Conservation (phyloP, 2,888 invertebrate species). For the Leuctra nigra region DNA sequence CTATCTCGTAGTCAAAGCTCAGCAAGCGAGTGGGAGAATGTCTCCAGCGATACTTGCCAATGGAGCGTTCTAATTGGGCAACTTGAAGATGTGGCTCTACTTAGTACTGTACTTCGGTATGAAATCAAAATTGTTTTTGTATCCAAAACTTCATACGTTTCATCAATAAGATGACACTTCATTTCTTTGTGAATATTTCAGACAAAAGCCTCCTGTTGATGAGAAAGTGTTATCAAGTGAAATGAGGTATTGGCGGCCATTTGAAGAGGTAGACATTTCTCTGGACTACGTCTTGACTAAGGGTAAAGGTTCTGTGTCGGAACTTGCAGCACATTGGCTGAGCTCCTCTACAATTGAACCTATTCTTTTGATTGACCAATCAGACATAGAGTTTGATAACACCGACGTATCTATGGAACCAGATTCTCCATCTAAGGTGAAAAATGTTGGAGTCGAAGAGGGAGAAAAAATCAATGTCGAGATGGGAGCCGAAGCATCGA, state of each 20-base stretch:
- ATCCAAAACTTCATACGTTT: background rate
- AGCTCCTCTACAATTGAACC: conserved; percentile 66
- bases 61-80: conserved; percentile 85
- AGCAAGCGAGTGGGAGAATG: conserved; percentile 61
- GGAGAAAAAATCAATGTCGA: conserved; percentile 15
- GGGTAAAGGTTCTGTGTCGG: conserved; percentile 69
- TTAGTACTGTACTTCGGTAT: conserved; percentile 53
- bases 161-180: too few species aligned
- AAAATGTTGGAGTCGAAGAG: conserved; percentile 10
- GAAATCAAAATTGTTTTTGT: conserved; percentile 2
- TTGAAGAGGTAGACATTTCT: conserved; percentile 33
- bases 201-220: conserved; percentile 33
- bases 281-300: conserved; percentile 38
- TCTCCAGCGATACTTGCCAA: conserved; percentile 77
- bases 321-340: conserved; percentile 82
- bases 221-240: conserved; percentile 28
- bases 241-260: conserved; percentile 10
- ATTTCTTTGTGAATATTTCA: too few species aligned
- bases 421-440: background rate
- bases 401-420: conserved; percentile 4
- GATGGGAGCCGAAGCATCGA: conserved; percentile 19
- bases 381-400: conserved; percentile 36
- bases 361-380: conserved; percentile 40
- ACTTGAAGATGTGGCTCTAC: conserved; percentile 77
- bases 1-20: conserved; percentile 11